These are phyloP conservation scores for Mycteria americana DNA, from an alignment of 2,797 vertebrate genomes.

Conservation along the genomic window DNA sequence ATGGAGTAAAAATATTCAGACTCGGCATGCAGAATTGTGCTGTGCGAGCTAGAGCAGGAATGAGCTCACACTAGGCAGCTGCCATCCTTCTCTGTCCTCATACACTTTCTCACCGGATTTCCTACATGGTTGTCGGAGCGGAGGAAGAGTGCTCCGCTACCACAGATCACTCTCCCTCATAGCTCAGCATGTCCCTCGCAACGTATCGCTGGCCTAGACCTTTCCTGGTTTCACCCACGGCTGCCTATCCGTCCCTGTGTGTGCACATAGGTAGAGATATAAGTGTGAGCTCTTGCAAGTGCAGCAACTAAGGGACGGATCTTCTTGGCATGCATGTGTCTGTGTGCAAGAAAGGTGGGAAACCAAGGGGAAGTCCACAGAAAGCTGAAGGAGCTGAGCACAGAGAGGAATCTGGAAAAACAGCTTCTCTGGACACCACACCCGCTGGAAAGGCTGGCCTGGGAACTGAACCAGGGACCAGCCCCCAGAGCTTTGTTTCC, in stretches of 20 bases:
- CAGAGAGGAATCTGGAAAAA: background rate
- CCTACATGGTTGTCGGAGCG: rapidly evolving
- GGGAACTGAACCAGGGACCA: background rate
- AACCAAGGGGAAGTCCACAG: background rate
- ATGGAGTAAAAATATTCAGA: background rate
- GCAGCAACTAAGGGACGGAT: background rate
- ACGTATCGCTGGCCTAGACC: background rate
- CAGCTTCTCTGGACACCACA: background rate
- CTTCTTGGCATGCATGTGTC: background rate
- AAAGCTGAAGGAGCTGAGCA: background rate
- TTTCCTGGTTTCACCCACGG: background rate
- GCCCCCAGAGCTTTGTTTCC: background rate
- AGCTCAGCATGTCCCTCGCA: background rate
- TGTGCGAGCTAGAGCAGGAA: background rate
- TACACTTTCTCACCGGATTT: background rate
- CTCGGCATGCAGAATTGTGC: background rate
- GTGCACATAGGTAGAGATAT: background rate
- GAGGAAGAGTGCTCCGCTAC: background rate
- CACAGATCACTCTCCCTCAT: background rate
- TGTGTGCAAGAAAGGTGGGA: background rate
- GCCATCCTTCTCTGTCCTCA: background rate
- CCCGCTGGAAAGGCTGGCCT: background rate
- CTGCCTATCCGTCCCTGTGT: background rate
- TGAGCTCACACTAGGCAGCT: background rate
- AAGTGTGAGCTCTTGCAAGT: background rate